phyloP scores from a whole-genome alignment of 2,113 vertebrate genomes.

The Cercocebus atys region DNA sequence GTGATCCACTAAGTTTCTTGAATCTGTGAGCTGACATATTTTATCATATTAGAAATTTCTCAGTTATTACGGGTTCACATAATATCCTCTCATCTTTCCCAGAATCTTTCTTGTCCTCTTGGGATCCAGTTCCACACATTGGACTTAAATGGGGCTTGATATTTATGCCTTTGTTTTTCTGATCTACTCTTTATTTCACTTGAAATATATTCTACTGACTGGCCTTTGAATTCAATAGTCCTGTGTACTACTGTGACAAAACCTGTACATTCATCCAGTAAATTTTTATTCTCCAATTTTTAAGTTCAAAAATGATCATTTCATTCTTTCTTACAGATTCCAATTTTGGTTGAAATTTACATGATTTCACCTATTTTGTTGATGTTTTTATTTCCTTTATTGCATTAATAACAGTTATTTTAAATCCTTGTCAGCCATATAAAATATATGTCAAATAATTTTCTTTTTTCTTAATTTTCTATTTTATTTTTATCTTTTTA shows the following conservation, averaged over 20 bases:
- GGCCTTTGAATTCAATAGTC: not conserved
- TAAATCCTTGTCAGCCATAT: not conserved
- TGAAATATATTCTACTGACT: not conserved
- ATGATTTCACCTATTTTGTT: not conserved
- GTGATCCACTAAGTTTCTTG: not conserved
- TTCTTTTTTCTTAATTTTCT: not conserved
- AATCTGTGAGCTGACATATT: not conserved
- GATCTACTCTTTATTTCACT: not conserved
- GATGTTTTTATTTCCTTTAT: not conserved
- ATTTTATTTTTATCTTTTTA: not conserved
- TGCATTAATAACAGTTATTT: not conserved
- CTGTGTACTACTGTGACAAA: not conserved
- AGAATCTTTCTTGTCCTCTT: not conserved
- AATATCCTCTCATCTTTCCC: not conserved
- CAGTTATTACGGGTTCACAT: not conserved
- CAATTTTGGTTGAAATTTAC: not conserved
- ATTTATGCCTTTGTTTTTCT: not conserved
- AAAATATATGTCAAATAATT: not conserved
- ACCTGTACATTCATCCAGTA: not conserved
- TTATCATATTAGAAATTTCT: not conserved
- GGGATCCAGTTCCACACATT: not conserved
- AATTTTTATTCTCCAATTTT: not conserved
- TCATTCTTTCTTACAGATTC: not conserved
- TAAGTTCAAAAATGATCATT: not conserved
- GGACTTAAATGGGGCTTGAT: not conserved